Conservation (phyloP, 2,888 invertebrate species). For the Blastobasis adustella region DNA sequence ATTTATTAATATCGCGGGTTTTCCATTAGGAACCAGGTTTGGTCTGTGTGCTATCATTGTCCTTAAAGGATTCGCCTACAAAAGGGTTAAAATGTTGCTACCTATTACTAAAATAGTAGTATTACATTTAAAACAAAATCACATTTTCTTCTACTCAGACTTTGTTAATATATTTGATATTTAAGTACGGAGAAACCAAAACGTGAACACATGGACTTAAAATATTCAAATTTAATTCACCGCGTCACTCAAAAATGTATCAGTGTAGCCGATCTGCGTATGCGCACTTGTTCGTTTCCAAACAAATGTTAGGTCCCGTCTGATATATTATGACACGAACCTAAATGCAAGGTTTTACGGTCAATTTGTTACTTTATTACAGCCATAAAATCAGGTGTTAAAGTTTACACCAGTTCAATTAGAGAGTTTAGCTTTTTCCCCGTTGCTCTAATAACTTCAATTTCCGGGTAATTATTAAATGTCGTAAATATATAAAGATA, state of each 20-base stretch:
- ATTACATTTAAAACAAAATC: too few relatives aligned
- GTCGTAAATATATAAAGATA: too few relatives aligned
- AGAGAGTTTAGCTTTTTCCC: conserved; percentile 7
- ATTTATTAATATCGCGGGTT: too few relatives aligned
- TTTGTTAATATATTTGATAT: too few relatives aligned
- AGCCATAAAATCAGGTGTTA: conserved; percentile 48
- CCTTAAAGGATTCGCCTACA: too few relatives aligned
- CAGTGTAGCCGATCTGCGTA: conserved; percentile 26
- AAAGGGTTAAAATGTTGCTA: too few relatives aligned
- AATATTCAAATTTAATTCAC: conserved; percentile 41
- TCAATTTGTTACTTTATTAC: conserved; percentile 42
- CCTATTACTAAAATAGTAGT: too few relatives aligned
- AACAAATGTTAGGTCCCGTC: conserved; percentile 33
- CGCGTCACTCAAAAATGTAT: conserved; percentile 29
- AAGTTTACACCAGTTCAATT: conserved; percentile 25
- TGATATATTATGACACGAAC: conserved; percentile 32
- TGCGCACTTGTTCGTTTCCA: conserved; percentile 23
- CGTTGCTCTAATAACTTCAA: conserved; percentile 1
- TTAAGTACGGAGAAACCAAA: too few relatives aligned
- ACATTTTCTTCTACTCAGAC: too few relatives aligned
- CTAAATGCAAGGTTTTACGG: conserved; percentile 28
- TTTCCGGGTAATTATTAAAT: too few relatives aligned
- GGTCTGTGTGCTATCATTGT: too few relatives aligned
- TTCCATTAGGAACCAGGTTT: too few relatives aligned
- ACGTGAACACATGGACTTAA: neutral